These are phyloP conservation scores for Noctilio leporinus DNA, from an alignment of 2,113 vertebrate species.

Conservation along the genomic window DNA sequence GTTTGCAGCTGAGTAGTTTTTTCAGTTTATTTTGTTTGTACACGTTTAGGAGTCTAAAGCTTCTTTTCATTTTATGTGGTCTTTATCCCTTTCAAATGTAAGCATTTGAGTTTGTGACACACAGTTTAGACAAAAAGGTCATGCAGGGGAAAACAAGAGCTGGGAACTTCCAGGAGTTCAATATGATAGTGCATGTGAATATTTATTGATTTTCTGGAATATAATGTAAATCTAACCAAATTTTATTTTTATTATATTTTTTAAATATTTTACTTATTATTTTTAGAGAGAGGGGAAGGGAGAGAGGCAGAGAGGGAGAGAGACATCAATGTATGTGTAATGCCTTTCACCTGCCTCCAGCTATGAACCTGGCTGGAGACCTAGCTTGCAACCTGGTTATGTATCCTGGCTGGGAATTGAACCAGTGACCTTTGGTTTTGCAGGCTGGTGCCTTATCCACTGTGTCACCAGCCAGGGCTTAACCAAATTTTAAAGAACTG, in stretches of 20 bases:
- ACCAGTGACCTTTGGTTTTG: too few species aligned
- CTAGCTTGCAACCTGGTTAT: too few species aligned
- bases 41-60: background rate
- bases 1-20: background rate
- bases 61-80: background rate
- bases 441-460: too few species aligned
- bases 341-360: too few species aligned
- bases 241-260: too few species aligned
- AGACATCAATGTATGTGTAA: too few species aligned
- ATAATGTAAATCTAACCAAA: background rate
- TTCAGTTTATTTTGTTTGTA: background rate
- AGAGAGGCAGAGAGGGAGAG: too few species aligned
- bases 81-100: background rate
- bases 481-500: background rate
- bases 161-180: background rate
- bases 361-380: too few species aligned
- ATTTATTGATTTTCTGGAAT: background rate
- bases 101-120: background rate
- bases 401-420: too few species aligned
- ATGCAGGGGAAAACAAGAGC: background rate
- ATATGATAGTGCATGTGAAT: background rate
- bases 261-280: too few species aligned
- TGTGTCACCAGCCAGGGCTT: too few species aligned
- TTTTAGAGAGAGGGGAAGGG: too few species aligned
- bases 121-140: background rate